Evolutionary conservation across 2,888 invertebrate species (phyloP).

Genomic region (Argyresthia goedartella): DNA sequence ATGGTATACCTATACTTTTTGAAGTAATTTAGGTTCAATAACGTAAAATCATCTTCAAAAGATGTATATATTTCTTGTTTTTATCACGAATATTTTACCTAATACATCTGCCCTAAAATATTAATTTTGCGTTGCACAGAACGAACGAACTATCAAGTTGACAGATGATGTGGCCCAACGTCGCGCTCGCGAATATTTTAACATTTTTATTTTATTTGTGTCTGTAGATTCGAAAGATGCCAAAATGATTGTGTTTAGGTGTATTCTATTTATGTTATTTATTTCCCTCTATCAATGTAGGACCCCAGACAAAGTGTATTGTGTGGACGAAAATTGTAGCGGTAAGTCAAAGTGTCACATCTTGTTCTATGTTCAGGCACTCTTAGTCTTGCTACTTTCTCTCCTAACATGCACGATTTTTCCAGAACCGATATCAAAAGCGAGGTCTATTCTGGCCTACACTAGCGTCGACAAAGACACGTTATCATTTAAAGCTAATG

Average conservation of each 20-base stretch:
- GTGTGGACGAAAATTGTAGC: slow-evolving; percentile 78
- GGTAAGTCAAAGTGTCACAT: slow-evolving; percentile 57
- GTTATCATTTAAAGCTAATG: slow-evolving; percentile 72
- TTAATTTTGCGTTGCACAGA: slow-evolving; percentile 16
- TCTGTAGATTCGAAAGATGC: slow-evolving; percentile 35
- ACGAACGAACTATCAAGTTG: slow-evolving; percentile 33
- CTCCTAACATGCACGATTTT: slow-evolving; percentile 21
- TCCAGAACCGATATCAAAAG: slow-evolving; percentile 75
- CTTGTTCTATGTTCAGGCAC: slow-evolving; percentile 18
- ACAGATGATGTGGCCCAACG: slow-evolving; percentile 68
- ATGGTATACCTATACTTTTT: no score
- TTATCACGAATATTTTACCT: no score
- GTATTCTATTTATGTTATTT: slow-evolving; percentile 49
- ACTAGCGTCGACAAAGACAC: slow-evolving; percentile 62
- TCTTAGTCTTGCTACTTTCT: slow-evolving; percentile 13
- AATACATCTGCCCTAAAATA: not conserved
- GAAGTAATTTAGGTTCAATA: no score
- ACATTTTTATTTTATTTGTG: slow-evolving; percentile 17
- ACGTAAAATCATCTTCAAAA: no score
- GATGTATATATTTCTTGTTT: no score
- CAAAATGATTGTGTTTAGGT: slow-evolving; percentile 53
- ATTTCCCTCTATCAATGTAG: slow-evolving; percentile 43
- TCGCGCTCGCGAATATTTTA: slow-evolving; percentile 42
- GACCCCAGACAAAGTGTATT: slow-evolving; percentile 77
- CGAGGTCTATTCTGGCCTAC: slow-evolving; percentile 71